Percentiles rank a stretch among this genome's conserved stretches.
These are phyloP conservation scores for Drosophila sturtevanti DNA, from an alignment of 1,140 invertebrate species.

Conservation along the genomic window DNA sequence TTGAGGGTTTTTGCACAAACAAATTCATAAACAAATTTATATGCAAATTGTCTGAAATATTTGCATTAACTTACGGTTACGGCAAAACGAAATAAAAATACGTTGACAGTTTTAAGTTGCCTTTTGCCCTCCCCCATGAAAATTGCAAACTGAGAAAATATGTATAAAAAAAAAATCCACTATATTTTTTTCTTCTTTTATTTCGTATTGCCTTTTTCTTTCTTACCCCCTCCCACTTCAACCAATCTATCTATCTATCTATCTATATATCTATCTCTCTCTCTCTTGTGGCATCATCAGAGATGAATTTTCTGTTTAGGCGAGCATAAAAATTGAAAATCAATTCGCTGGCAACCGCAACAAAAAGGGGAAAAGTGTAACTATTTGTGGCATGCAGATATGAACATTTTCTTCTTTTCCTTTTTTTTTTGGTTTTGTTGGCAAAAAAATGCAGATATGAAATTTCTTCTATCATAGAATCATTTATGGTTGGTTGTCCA, in stretches of 20 bases:
- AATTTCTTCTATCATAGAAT: not conserved
- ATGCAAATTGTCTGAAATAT: slow-evolving; percentile 44
- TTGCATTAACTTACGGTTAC: slow-evolving; percentile 17
- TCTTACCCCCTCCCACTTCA: not conserved
- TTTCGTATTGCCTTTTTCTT: not conserved
- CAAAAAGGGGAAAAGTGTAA: slow-evolving; percentile 3
- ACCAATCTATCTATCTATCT: too few species aligned
- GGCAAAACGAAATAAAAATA: not conserved
- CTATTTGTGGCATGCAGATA: not conserved
- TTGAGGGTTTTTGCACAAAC: slow-evolving; percentile 25
- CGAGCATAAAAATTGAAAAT: slow-evolving; percentile 61
- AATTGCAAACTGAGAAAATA: slow-evolving; percentile 17
- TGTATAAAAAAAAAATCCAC: not conserved
- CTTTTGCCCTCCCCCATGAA: slow-evolving; percentile 16
- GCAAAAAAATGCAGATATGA: not conserved
- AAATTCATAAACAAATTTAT: slow-evolving; percentile 37
- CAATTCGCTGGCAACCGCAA: slow-evolving; percentile 37
- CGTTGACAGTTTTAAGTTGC: slow-evolving; percentile 5
- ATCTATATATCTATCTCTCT: not conserved
- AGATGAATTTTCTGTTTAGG: slow-evolving; percentile 58
- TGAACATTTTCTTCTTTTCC: not conserved
- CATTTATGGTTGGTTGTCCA: not conserved
- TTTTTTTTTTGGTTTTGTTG: too few species aligned
- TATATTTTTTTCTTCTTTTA: not conserved
- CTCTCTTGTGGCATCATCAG: slow-evolving; percentile 21